phyloP scores from a whole-genome alignment of 2,888 invertebrate genomes.

The Campoletis raptor region DNA sequence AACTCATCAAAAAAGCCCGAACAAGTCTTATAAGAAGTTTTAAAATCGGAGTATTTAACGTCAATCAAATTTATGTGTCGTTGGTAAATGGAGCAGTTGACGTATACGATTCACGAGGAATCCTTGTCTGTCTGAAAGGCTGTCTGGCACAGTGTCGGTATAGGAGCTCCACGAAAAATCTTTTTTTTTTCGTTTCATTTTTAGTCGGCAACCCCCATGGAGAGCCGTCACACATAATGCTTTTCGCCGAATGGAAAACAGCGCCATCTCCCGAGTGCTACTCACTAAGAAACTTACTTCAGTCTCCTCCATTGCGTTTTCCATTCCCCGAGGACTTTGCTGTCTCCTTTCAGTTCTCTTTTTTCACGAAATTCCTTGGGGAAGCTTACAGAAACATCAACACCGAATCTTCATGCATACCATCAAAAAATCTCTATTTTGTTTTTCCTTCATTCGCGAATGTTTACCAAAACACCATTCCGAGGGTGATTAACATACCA shows the following conservation, averaged over 20 bases:
- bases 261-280: conserved; percentile 24
- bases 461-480: conserved; percentile 65
- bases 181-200: background rate
- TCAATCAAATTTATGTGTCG: conserved; percentile 21
- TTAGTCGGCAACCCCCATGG: conserved; percentile 21
- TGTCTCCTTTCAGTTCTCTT: conserved; percentile 26
- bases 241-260: conserved; percentile 63
- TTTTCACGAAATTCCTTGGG: conserved; percentile 42
- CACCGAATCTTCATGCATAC: conserved; percentile 21
- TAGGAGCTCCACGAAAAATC: conserved; percentile 13
- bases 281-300: conserved; percentile 49
- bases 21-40: background rate
- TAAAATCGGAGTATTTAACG: conserved; percentile 8
- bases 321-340: conserved; percentile 29
- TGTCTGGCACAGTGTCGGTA: conserved; percentile 24
- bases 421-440: conserved; percentile 1
- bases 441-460: conserved; percentile 34
- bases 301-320: conserved; percentile 46
- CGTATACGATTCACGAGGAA: conserved; percentile 5
- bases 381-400: conserved; percentile 40
- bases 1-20: background rate
- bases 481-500: conserved; percentile 67
- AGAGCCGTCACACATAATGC: conserved; percentile 47
- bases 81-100: conserved; percentile 10
- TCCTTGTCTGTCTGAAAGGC: conserved; percentile 18